phyloP scores from a whole-genome alignment of 2,113 vertebrate species.

The Echinops telfairi region DNA sequence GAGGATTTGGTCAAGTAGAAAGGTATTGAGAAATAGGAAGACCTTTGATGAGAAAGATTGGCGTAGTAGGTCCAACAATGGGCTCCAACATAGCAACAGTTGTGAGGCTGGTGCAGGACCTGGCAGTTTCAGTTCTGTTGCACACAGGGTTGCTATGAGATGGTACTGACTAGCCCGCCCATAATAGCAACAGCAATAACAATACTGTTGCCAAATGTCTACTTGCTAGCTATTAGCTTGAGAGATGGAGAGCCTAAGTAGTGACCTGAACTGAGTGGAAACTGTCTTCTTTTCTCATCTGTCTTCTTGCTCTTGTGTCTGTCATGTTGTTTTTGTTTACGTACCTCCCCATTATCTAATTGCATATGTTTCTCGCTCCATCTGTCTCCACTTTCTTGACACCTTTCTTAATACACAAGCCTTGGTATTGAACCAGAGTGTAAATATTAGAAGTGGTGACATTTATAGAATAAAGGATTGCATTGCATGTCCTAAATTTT shows the following conservation, averaged over 20 bases:
- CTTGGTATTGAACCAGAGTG: background rate
- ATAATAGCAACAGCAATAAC: too few species aligned
- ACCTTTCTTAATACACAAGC: background rate
- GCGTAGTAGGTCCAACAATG: too few species aligned
- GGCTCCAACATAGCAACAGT: too few species aligned
- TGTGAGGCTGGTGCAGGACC: too few species aligned
- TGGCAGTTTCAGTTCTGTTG: too few species aligned
- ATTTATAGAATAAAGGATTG: background rate
- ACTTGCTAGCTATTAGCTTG: background rate
- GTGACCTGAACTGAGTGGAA: background rate
- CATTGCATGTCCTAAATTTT: background rate
- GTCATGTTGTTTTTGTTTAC: background rate
- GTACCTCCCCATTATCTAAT: background rate
- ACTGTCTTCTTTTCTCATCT: background rate
- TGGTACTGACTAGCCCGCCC: too few species aligned
- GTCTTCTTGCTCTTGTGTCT: constrained; percentile 13
- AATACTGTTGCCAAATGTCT: background rate
- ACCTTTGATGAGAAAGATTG: too few species aligned
- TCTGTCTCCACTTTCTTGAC: background rate
- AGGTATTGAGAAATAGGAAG: too few species aligned
- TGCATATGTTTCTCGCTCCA: background rate
- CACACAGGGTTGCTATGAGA: too few species aligned
- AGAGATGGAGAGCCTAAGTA: background rate
- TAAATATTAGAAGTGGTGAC: background rate
- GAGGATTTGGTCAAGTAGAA: too few species aligned